phyloP scores from a whole-genome alignment of 2,797 vertebrate genomes.

The Oreochromis mossambicus region DNA sequence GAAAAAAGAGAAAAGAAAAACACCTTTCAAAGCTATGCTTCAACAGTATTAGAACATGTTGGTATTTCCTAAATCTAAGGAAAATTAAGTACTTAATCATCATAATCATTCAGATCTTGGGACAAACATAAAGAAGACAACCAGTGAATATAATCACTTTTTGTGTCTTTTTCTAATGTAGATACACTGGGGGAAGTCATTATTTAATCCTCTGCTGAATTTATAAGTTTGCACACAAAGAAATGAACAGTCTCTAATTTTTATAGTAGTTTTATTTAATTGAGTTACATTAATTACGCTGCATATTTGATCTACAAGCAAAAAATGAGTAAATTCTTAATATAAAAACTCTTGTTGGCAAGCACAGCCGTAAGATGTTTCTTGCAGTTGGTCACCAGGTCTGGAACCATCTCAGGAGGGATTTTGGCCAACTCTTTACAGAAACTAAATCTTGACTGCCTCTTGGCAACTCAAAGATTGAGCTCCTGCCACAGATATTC shows the following conservation, averaged over 20 bases:
- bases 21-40: background rate
- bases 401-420: background rate
- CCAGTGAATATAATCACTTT: background rate
- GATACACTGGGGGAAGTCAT: background rate
- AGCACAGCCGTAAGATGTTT: background rate
- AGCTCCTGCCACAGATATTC: too few relatives aligned
- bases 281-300: background rate
- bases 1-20: background rate
- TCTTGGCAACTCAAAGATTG: too few relatives aligned
- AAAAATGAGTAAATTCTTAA: background rate
- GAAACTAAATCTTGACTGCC: background rate
- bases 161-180: background rate
- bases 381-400: background rate
- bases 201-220: background rate
- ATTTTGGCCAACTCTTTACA: background rate
- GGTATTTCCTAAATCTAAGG: background rate
- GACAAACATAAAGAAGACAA: background rate
- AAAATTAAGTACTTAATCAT: background rate
- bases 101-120: background rate
- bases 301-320: background rate
- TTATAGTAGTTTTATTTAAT: background rate
- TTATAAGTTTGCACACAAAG: background rate
- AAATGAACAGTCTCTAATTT: too few relatives aligned
- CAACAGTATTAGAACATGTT: background rate
- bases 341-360: background rate